Base-by-base conservation (phyloP, 2,888 invertebrate species). In the Tetranychus piercei region DNA sequence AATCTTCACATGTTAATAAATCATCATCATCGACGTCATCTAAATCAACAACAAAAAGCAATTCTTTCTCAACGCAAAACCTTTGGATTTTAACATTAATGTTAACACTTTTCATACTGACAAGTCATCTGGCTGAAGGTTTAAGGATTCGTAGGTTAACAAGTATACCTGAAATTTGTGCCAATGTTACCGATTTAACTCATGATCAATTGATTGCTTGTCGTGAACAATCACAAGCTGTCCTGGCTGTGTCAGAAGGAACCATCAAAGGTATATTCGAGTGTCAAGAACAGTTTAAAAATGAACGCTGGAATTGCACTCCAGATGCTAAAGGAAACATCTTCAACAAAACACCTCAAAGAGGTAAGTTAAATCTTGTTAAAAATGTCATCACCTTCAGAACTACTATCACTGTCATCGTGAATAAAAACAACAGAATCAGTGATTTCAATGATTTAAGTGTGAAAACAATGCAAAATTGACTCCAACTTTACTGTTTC, bases 261-360 rank as follows among this genome's bases (percentile, higher is more conserved):
- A 85, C 85, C 2, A 80, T 84, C 55, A 80, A 83, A 66, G 86
- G 85, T 44, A 85, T 87, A 76, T 79, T 81, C 55, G 86, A 87
- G 79, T 87, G 86, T 78, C 85, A 86, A 79, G 81, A 81, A 74
- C 86, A 86, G 80, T 87, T 87, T 80, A 81, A 82, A 73, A 82
- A 83, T 79, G 85, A 86, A 79, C 80, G 86, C 15, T 87, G 87
- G 87, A 87, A 87, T 80, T 87, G 87, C 78, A 83, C 84, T 3
- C 76, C 77, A 71, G 74, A 77, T 75, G 76, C 81, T 79, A 70
- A 74, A 4, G 81, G 82, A 77, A 83, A 83, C 71, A 83, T 85
- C n/a, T 85, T 85, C 79, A 84, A 84, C 34, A 82, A 83, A 77
- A 83, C 84, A 43, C 80, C 85, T n/a, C 82, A 83, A 75, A 81